Evolutionary conservation across 2,888 invertebrate species (phyloP).

Genomic region (Gymnocheta viridis): DNA sequence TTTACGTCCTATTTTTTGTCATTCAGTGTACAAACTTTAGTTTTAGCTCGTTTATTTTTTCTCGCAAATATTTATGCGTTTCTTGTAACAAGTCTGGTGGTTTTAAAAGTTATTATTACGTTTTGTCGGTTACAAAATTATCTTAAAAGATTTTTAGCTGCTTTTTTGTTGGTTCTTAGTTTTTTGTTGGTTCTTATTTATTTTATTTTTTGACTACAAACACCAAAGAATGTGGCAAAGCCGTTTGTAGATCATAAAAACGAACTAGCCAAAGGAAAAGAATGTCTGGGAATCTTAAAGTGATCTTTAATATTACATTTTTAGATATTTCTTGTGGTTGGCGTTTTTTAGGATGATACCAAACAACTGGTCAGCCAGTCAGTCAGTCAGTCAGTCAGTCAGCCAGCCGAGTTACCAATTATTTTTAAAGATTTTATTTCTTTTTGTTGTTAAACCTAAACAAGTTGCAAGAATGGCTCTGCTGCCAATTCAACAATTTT

Average conservation of each 20-base stretch:
- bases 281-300: constrained; percentile 63
- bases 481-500: constrained; percentile 43
- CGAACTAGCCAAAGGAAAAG: constrained; percentile 37
- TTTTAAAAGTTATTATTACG: constrained; percentile 43
- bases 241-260: constrained; percentile 63
- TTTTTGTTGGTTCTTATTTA: neutral
- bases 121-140: constrained; percentile 31
- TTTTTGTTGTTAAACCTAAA: constrained; percentile 7
- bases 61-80: constrained; percentile 16
- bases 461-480: constrained; percentile 37
- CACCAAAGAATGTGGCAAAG: constrained; percentile 39
- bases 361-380: neutral
- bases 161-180: constrained; percentile 17
- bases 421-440: constrained; percentile 12
- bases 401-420: constrained; percentile 38
- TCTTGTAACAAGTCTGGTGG: constrained; percentile 25
- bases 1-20: neutral
- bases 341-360: constrained; percentile 13
- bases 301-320: constrained; percentile 50
- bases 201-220: neutral
- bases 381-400: neutral
- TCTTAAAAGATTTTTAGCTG: constrained; percentile 29
- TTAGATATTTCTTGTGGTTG: constrained; percentile 43
- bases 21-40: neutral
- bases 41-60: neutral